These are phyloP conservation scores for Lacerta agilis DNA, from an alignment of 2,797 vertebrate genomes.

Conservation along the genomic window DNA sequence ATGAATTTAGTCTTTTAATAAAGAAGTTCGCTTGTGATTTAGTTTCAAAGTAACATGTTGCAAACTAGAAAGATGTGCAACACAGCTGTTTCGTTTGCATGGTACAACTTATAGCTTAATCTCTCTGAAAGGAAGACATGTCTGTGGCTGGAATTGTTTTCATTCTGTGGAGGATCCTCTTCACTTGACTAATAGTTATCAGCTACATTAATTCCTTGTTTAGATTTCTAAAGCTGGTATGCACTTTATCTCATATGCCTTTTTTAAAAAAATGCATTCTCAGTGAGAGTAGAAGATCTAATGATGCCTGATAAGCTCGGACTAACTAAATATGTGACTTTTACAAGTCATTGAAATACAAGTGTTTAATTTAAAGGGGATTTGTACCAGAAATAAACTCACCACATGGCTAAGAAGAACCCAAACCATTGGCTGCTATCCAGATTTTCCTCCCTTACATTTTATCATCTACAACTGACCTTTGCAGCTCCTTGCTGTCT, in stretches of 20 bases:
- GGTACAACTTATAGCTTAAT: conserved; percentile 47
- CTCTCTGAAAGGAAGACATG: conserved; percentile 36
- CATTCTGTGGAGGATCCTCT: conserved; percentile 3
- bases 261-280: conserved; percentile 57
- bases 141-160: background rate
- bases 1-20: conserved; percentile 56
- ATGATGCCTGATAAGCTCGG: conserved; percentile 67
- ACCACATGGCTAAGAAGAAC: conserved; percentile 40
- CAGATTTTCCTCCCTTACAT: conserved; percentile 39
- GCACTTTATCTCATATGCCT: conserved; percentile 75
- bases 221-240: conserved; percentile 70
- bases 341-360: conserved; percentile 70
- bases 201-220: conserved; percentile 76
- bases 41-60: conserved; percentile 34
- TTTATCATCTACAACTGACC: conserved; percentile 46
- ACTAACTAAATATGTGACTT: conserved; percentile 66
- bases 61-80: conserved; percentile 68
- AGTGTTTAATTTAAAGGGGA: conserved; percentile 70
- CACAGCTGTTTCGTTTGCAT: conserved; percentile 73
- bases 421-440: conserved; percentile 42
- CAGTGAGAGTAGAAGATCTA: conserved; percentile 62
- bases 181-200: conserved; percentile 67
- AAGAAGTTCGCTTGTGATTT: conserved; percentile 53
- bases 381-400: conserved; percentile 62
- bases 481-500: conserved; percentile 48